phyloP scores from a whole-genome alignment of 2,888 invertebrate genomes.

The Torymus aiolomorphi region DNA sequence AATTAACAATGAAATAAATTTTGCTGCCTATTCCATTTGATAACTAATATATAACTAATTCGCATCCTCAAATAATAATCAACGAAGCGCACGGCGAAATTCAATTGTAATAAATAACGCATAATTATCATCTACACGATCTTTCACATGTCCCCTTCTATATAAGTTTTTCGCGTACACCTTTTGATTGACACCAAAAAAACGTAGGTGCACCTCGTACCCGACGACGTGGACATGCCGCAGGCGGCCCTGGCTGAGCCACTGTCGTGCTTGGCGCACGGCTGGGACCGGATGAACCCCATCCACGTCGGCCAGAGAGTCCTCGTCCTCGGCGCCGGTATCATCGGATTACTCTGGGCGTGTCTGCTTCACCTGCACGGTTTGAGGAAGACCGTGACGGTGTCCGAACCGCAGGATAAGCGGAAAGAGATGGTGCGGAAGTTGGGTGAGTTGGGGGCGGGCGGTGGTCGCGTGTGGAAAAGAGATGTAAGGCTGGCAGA shows the following conservation, averaged over 20 bases:
- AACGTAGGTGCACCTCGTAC: conserved; percentile 65
- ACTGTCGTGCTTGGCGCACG: conserved; percentile 83
- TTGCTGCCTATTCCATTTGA: too few relatives aligned
- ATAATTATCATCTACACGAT: too few relatives aligned
- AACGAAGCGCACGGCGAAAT: not conserved
- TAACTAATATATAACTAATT: too few relatives aligned
- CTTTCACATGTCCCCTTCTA: too few relatives aligned
- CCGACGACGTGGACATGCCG: conserved; percentile 67
- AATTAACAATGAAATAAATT: too few relatives aligned
- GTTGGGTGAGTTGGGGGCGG: conserved; percentile 64
- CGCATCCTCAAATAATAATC: too few relatives aligned
- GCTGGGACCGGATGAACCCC: conserved; percentile 81
- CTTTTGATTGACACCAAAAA: too few relatives aligned
- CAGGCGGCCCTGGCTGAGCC: conserved; percentile 83
- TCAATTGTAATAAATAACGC: too few relatives aligned
- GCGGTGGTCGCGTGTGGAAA: too few relatives aligned
- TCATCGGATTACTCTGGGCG: conserved; percentile 83
- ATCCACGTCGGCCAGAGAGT: conserved; percentile 80
- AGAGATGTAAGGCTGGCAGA: too few relatives aligned
- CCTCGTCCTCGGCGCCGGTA: conserved; percentile 83
- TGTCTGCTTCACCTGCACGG: conserved; percentile 82
- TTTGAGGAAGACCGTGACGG: conserved; percentile 80
- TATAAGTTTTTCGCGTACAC: too few relatives aligned
- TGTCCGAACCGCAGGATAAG: conserved; percentile 81
- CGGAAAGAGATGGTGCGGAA: conserved; percentile 67